Base-by-base conservation (phyloP, 2,113 vertebrate genomes). In the Noctilio leporinus region DNA sequence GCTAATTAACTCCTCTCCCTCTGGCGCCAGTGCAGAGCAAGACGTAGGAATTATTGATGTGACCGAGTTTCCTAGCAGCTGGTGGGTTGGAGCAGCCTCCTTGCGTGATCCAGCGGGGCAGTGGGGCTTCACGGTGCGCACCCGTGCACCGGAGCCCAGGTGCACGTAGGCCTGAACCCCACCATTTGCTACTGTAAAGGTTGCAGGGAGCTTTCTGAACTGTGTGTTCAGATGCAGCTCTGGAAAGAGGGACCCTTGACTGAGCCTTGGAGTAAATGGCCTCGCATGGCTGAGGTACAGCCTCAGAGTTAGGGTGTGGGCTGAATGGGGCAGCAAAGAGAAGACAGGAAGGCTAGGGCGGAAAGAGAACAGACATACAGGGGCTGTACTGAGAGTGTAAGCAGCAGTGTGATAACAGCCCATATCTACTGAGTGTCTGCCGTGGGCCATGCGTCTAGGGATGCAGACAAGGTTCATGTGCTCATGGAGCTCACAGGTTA, bases 51-150 rank as follows among this genome's bases (percentile, higher is more conserved):
- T 90, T 90, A 84, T 62, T 45, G 67, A 84, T 53, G 59, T 96
- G 93, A 95, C 85, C 7, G n/a, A 82, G 73, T 86, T 97, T 95
- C 85, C 67, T 76, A 80, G 40, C 70, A 81, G 88, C 91, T 91
- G 77, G 51, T 59, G 84, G 84, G 40, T 38, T 9, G 11, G 43
- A 82, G 26, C n/a, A 35, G 64, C 53, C 55, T 89, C 43, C 78
- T 51, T 53, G 47, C 0, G 1, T 17, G 57, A 53, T 70, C 51
- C 2, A 19, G 22, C 80, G 30, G 45, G 17, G 4, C 30, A 10
- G 64, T 17, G 65, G 59, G 53, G 24, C 86, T 43, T 40, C 0
- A 7, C 51, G 30, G 43, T 24, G 19, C 12, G 17, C 4, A 19
- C 15, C 30, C 1, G 0, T 45, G 38, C 35, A 0, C 15, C 8